These are phyloP conservation scores for Allobates femoralis DNA, from an alignment of 2,797 vertebrate genomes.

Conservation along the genomic window DNA sequence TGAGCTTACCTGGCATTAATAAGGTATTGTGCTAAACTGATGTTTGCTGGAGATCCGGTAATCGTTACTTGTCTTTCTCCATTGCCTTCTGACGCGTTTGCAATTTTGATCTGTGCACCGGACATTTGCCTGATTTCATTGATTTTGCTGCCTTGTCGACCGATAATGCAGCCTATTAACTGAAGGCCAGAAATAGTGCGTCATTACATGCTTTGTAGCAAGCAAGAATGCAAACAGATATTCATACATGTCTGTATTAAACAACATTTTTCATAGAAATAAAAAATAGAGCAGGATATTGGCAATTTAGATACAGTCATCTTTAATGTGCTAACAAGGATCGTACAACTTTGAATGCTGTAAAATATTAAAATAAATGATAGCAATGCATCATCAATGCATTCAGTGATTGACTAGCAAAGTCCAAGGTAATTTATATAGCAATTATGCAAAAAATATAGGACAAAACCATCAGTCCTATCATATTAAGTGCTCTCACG, in stretches of 20 bases:
- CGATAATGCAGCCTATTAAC: conserved; percentile 98
- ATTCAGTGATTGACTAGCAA: too few species aligned
- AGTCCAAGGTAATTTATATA: too few species aligned
- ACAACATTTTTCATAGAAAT: neutral
- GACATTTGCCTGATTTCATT: conserved; percentile 98
- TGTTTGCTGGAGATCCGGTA: conserved; percentile 91
- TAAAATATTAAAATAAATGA: too few species aligned
- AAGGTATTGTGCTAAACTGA: conserved; percentile 95
- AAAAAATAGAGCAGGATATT: neutral
- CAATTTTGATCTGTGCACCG: conserved; percentile 96
- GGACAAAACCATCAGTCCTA: too few species aligned
- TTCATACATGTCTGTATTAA: neutral
- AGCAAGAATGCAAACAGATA: neutral
- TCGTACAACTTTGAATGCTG: too few species aligned
- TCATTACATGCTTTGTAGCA: neutral
- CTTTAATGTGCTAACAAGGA: neutral
- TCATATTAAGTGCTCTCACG: too few species aligned
- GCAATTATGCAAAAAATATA: too few species aligned
- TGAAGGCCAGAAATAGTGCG: conserved; percentile 71
- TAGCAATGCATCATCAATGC: too few species aligned
- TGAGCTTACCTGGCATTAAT: conserved; percentile 92
- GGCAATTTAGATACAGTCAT: neutral
- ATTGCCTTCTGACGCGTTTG: conserved; percentile 91
- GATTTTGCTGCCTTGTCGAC: conserved; percentile 97
- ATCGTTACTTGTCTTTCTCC: conserved; percentile 92